Conservation (phyloP, 2,797 vertebrate species). For the Sebastes minor region DNA sequence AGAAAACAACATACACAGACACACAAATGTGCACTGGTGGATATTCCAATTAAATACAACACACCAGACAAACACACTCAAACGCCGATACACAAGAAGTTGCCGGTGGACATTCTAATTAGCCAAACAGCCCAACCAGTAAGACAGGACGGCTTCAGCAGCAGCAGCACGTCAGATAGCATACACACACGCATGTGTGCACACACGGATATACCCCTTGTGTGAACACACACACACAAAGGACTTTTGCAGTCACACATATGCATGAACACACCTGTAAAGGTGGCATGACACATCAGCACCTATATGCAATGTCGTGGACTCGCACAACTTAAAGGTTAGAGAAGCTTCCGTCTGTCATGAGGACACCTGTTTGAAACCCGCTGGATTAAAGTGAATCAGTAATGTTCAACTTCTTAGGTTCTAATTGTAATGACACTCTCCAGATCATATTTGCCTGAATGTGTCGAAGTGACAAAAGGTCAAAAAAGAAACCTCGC, state of each 20-base stretch:
- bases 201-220: neutral
- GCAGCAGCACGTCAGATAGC: neutral
- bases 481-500: neutral
- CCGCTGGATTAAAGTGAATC: neutral
- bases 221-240: neutral
- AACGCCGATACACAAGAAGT: slow-evolving; percentile 25
- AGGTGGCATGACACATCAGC: neutral
- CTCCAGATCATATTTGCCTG: neutral
- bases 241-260: neutral
- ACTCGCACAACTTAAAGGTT: slow-evolving; percentile 7
- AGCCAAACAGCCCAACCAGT: slow-evolving; percentile 20
- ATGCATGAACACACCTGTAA: neutral
- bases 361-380: neutral
- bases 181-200: neutral
- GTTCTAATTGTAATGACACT: neutral
- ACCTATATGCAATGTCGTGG: neutral
- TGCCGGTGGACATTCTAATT: slow-evolving; percentile 67
- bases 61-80: slow-evolving; percentile 45
- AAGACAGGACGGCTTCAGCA: neutral
- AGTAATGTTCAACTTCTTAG: neutral
- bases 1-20: slow-evolving; percentile 64
- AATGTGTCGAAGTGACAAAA: neutral
- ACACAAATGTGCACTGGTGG: slow-evolving; percentile 56
- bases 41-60: slow-evolving; percentile 72
- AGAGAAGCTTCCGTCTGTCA: slow-evolving; percentile 1